Percentiles rank a stretch among this genome's conserved stretches.
Evolutionary conservation across 2,888 invertebrate species (phyloP).

Genomic region (Endomychus coccineus): DNA sequence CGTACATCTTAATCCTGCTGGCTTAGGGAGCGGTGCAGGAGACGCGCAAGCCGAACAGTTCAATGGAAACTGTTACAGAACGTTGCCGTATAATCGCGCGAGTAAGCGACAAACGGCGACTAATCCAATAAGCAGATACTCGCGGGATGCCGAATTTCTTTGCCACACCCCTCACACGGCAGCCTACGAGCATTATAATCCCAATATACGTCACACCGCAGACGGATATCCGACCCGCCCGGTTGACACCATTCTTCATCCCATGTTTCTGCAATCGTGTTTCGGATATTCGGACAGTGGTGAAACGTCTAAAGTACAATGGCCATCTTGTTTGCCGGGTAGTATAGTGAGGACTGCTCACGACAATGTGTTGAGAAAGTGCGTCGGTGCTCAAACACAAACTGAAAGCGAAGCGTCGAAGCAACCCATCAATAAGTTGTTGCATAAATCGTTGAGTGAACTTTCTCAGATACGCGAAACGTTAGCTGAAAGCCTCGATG

Average conservation of each 20-base stretch:
- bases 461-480: slow-evolving; percentile 31
- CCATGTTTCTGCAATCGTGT: slow-evolving; percentile 21
- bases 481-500: slow-evolving; percentile 76
- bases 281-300: slow-evolving; percentile 24
- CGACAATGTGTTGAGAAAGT: slow-evolving; percentile 36
- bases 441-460: slow-evolving; percentile 11
- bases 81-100: slow-evolving; percentile 66
- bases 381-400: slow-evolving; percentile 52
- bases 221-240: slow-evolving; percentile 63
- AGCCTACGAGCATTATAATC: slow-evolving; percentile 47
- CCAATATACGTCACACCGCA: slow-evolving; percentile 66
- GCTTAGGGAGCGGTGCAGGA: too few relatives aligned
- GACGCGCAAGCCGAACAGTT: slow-evolving; percentile 19
- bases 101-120: slow-evolving; percentile 49
- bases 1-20: slow-evolving; percentile 68
- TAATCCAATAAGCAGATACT: slow-evolving; percentile 48
- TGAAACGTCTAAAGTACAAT: slow-evolving; percentile 40
- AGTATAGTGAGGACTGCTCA: slow-evolving; percentile 22
- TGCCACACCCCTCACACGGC: slow-evolving; percentile 47
- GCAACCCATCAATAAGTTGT: too few relatives aligned
- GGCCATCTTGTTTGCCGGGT: slow-evolving; percentile 49
- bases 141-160: slow-evolving; percentile 59
- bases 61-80: slow-evolving; percentile 58
- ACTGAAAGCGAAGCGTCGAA: slow-evolving; percentile 4
- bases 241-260: slow-evolving; percentile 13